Percentiles rank a stretch among this genome's conserved stretches.
phyloP scores from a whole-genome alignment of 2,888 invertebrate genomes.

The Callosobruchus maculatus region DNA sequence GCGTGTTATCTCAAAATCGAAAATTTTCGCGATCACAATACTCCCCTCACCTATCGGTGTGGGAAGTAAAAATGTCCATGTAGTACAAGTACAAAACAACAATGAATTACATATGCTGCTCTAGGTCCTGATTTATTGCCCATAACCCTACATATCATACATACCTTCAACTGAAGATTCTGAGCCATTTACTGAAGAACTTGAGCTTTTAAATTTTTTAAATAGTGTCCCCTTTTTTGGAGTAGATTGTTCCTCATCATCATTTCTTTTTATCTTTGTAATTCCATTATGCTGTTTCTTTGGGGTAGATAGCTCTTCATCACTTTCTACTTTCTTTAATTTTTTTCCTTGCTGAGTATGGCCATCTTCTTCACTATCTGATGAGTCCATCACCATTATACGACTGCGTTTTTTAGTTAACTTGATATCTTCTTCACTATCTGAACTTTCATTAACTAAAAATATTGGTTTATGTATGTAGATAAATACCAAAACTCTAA shows the following conservation, averaged over 20 bases:
- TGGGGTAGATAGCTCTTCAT: not conserved
- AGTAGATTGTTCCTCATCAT: not conserved
- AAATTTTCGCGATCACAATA: too few relatives aligned
- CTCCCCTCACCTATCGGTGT: too few relatives aligned
- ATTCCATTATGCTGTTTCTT: not conserved
- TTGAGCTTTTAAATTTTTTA: not conserved
- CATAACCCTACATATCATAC: not conserved
- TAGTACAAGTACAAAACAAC: too few relatives aligned
- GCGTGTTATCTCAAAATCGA: too few relatives aligned
- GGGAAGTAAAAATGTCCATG: too few relatives aligned
- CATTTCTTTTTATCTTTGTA: not conserved
- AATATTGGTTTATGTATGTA: not conserved
- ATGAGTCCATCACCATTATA: constrained; percentile 3
- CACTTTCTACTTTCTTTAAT: not conserved
- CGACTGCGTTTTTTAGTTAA: constrained; percentile 15
- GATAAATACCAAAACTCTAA: too few relatives aligned
- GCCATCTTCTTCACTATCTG: not conserved
- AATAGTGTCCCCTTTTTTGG: not conserved
- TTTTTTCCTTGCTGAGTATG: not conserved
- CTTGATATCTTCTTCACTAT: constrained; percentile 17
- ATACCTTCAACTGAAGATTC: not conserved
- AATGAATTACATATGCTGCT: too few relatives aligned
- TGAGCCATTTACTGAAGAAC: not conserved
- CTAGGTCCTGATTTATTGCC: too few relatives aligned
- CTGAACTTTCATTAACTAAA: constrained; percentile 1